Evolutionary conservation across 2,888 invertebrate species (phyloP).

Genomic region (Drosophila formosana): DNA sequence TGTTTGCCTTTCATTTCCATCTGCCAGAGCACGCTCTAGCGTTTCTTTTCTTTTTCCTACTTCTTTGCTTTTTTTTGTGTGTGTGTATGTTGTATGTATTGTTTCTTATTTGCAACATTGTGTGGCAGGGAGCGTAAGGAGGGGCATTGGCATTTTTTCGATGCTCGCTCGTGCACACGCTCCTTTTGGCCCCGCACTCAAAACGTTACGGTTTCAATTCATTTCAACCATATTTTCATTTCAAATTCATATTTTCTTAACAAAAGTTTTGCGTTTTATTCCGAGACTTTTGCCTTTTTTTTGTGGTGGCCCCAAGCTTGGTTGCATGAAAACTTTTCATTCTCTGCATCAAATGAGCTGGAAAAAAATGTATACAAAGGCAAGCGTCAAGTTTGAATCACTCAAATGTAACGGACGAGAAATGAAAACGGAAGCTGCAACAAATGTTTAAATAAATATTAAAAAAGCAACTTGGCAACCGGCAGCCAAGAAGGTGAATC

Average conservation of each 20-base stretch:
- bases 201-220: constrained; percentile 77
- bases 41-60: constrained; percentile 19
- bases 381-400: constrained; percentile 81
- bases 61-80: constrained; percentile 49
- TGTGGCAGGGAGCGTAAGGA: constrained; percentile 21
- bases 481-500: constrained; percentile 16
- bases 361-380: constrained; percentile 80
- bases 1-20: constrained; percentile 81
- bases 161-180: constrained; percentile 73
- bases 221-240: constrained; percentile 81
- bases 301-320: constrained; percentile 9
- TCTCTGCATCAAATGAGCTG: constrained; percentile 77
- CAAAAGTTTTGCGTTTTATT: constrained; percentile 75
- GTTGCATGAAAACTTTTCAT: constrained; percentile 75
- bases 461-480: constrained; percentile 61
- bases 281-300: constrained; percentile 61
- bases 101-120: constrained; percentile 79
- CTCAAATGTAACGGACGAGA: constrained; percentile 79
- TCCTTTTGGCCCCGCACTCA: constrained; percentile 65
- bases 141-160: constrained; percentile 62
- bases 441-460: constrained; percentile 81
- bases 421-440: constrained; percentile 79
- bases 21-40: constrained; percentile 54
- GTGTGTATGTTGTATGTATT: constrained; percentile 64
- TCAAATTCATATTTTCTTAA: constrained; percentile 80